These are phyloP conservation scores for Eudyptes chrysolophus DNA, from an alignment of 2,113 vertebrate species.

Conservation along the genomic window DNA sequence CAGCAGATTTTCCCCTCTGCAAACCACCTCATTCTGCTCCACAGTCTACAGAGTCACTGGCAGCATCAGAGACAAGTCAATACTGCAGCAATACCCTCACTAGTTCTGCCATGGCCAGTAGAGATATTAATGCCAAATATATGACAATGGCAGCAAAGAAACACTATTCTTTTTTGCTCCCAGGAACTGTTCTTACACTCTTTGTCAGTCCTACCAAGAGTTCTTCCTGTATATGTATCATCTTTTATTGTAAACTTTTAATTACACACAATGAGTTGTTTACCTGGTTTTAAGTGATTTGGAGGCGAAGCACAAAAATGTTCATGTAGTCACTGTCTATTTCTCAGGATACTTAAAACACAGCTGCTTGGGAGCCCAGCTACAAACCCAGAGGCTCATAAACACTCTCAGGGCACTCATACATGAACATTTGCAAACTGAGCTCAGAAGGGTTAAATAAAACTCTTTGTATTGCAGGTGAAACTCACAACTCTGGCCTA, in stretches of 20 bases:
- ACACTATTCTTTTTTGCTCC: background rate
- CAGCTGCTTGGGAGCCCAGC: background rate
- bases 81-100: background rate
- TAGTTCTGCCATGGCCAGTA: background rate
- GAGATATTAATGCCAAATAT: background rate
- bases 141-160: background rate
- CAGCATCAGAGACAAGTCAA: background rate
- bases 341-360: background rate
- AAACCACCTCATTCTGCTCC: background rate
- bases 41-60: background rate
- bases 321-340: background rate
- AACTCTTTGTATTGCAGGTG: background rate
- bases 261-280: background rate
- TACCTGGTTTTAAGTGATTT: background rate
- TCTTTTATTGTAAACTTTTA: background rate
- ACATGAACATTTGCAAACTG: background rate
- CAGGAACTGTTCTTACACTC: background rate
- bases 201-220: background rate
- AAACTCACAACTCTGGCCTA: background rate
- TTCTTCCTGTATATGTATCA: background rate
- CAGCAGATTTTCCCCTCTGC: background rate
- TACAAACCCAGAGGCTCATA: background rate
- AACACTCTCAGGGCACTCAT: background rate
- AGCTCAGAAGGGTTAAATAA: background rate
- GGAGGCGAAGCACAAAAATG: background rate